Base-by-base conservation (phyloP, 2,113 vertebrate genomes). In the Rana temporaria region DNA sequence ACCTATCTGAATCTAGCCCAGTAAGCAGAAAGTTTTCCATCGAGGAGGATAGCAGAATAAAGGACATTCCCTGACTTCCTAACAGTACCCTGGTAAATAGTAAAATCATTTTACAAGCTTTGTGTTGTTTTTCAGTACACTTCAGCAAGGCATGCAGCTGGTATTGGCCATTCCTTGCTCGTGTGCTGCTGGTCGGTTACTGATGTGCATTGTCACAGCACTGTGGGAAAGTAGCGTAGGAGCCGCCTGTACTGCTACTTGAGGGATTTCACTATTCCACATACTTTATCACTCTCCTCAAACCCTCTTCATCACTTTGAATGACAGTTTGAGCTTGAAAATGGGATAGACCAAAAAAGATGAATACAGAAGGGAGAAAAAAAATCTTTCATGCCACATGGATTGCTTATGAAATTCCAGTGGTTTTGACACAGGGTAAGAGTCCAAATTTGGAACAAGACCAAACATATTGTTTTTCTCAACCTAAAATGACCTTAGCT, bases 381-480 rank as follows among this genome's bases (percentile, higher is more conserved):
- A 55, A 81, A 72, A 17, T 55, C 26, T 20, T 74, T 22, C 6
- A 32, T 82, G 52, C 60, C 79, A 82, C 79, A 82, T 66, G 52
- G 62, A 19, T 70, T 24, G 26, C 26, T 22, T n/a, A 65, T 57
- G 62, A 82, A 74, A 74, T 73, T 73, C 79, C 60, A 82, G 79
- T 52, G 62, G 59, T 82, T 81, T 82, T 57, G 48, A 82, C 69
- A 82, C 79, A 38, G 60, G 79, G 60, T 38, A 74, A 56, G 48
- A 65, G 79, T 73, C 79, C 79, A 73, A 65, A 66, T 30, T 73
- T 82, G 79, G 79, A 82, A 38, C 26, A 7, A 15, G 52, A 66
- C 79, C 79, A 82, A 82, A 20, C 70, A 82, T 82, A 74, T 82
- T 82, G 79, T 82, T 74, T 66, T 82, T 63, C 63, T 74, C 79